Evolutionary conservation across 37 sponge, comb jelly and placozoan genomes (phyloP).

Genomic region (Aphrocallistes beatrix): DNA sequence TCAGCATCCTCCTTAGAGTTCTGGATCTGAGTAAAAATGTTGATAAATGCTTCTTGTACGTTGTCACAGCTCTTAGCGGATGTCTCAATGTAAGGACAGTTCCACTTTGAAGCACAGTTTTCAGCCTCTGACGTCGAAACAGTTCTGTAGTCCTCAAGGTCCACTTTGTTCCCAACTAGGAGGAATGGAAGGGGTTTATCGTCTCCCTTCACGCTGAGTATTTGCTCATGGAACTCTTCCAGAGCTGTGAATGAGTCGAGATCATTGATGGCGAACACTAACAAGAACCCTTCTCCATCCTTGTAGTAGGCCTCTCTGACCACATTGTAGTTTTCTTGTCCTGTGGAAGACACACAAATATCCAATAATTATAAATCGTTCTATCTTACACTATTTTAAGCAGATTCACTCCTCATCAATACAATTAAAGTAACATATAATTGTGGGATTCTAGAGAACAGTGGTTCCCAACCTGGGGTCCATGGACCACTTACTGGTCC

Average conservation of each 20-base stretch:
- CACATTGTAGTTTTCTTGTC: conserved; percentile 85
- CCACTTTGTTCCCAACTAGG: conserved; percentile 69
- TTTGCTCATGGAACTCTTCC: conserved; percentile 63
- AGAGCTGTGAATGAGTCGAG: conserved; percentile 56
- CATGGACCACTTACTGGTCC: no score
- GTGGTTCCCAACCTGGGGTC: no score
- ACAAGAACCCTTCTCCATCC: conserved; percentile 83
- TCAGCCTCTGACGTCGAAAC: conserved; percentile 55
- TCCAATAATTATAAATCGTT: no score
- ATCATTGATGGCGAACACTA: conserved; percentile 72
- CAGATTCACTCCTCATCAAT: no score
- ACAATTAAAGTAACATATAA: no score
- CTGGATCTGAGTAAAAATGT: no score
- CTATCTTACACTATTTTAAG: no score
- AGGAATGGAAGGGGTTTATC: conserved; percentile 49
- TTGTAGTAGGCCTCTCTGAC: conserved; percentile 70
- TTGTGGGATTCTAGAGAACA: no score
- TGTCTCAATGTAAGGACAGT: conserved; percentile 72
- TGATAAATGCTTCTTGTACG: no score
- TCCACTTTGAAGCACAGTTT: conserved; percentile 48
- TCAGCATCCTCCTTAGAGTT: no score
- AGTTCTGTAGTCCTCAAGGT: conserved; percentile 36
- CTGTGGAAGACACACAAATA: no score
- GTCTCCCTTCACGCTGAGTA: conserved; percentile 71
- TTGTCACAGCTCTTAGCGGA: conserved; percentile 76